phyloP scores from a whole-genome alignment of 2,113 vertebrate genomes.

The Toxotes jaculatrix region DNA sequence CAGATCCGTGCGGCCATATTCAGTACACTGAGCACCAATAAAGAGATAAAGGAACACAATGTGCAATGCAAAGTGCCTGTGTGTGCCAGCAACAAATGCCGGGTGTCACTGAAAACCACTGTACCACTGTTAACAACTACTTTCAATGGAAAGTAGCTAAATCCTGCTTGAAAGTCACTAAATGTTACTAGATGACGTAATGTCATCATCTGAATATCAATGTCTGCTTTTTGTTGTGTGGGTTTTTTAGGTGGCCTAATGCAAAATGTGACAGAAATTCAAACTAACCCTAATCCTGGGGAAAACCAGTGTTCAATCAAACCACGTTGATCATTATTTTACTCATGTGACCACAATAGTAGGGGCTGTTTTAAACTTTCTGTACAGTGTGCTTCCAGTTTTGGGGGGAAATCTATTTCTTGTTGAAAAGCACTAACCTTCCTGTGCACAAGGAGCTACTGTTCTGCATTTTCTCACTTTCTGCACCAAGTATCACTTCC shows the following conservation, averaged over 20 bases:
- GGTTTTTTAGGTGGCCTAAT: neutral
- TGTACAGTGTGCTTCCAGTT: neutral
- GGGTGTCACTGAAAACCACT: neutral
- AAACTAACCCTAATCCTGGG: neutral
- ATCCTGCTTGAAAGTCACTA: too few species aligned
- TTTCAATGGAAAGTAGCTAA: too few species aligned
- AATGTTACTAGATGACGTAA: too few species aligned
- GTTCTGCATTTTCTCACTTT: too few species aligned
- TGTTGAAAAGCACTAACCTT: too few species aligned
- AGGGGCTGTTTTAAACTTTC: neutral
- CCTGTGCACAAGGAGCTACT: neutral
- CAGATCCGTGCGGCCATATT: conserved; percentile 31
- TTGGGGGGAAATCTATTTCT: neutral
- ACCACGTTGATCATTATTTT: neutral
- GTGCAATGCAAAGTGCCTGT: conserved; percentile 1
- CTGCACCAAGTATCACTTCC: neutral
- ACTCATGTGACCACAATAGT: neutral
- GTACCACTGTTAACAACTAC: too few species aligned
- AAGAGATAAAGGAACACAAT: conserved; percentile 8
- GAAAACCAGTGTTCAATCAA: neutral
- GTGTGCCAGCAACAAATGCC: conserved; percentile 7
- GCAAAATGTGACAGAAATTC: neutral
- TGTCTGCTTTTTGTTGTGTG: too few species aligned
- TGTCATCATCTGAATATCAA: too few species aligned
- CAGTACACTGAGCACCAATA: conserved; percentile 23